Percentiles rank a stretch among this genome's conserved stretches.
Evolutionary conservation across 1,140 invertebrate species (phyloP).

Genomic region (Penaeus indicus): DNA sequence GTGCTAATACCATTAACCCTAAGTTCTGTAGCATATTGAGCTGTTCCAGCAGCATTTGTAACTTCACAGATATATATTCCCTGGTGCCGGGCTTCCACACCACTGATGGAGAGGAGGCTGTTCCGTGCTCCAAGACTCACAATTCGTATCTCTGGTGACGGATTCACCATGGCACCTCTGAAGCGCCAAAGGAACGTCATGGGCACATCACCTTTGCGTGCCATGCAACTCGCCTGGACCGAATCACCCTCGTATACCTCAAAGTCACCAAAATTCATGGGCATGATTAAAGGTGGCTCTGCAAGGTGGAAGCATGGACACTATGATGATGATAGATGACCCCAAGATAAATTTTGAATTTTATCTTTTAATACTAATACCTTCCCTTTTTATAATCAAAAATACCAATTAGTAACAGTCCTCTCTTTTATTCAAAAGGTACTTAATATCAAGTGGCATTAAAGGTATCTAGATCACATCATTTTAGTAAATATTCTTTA

Average conservation of each 20-base stretch:
- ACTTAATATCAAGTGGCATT: too few species aligned
- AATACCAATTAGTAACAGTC: neutral
- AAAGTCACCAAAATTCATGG: constrained; percentile 57
- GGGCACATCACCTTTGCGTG: constrained; percentile 70
- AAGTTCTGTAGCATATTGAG: constrained; percentile 75
- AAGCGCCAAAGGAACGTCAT: constrained; percentile 65
- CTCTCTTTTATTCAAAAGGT: too few species aligned
- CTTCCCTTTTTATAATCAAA: neutral
- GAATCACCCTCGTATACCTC: constrained; percentile 66
- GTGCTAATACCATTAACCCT: constrained; percentile 68
- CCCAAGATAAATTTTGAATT: too few species aligned
- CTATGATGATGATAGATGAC: neutral
- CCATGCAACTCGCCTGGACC: constrained; percentile 68
- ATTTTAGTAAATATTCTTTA: too few species aligned
- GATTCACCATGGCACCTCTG: constrained; percentile 51
- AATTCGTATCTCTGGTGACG: constrained; percentile 47
- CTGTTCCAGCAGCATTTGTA: constrained; percentile 77
- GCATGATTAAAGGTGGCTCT: constrained; percentile 58
- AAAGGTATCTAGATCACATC: too few species aligned
- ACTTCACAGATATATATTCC: constrained; percentile 84
- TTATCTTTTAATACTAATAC: neutral
- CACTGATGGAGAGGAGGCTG: constrained; percentile 70
- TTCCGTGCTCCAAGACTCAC: constrained; percentile 68
- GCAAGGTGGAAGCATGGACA: constrained; percentile 32
- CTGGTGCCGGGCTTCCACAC: constrained; percentile 73